Conservation (phyloP, 1,140 invertebrate species). For the Megalopta genalis region DNA sequence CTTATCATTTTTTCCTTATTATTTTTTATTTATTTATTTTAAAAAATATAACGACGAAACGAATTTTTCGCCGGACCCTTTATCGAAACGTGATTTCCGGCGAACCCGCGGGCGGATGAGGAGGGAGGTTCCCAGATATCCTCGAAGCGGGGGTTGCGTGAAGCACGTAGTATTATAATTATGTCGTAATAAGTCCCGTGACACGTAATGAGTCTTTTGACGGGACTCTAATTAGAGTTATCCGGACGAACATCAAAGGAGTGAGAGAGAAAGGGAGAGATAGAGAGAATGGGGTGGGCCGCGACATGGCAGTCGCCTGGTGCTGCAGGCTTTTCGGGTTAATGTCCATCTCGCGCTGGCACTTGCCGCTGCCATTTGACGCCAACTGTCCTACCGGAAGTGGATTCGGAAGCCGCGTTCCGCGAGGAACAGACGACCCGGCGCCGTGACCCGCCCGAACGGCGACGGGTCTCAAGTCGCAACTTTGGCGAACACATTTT, state of each 20-base stretch:
- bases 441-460: not conserved
- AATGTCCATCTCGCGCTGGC: slow-evolving; percentile 40
- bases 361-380: slow-evolving; percentile 51
- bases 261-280: not conserved
- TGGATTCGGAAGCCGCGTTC: slow-evolving; percentile 43
- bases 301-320: not conserved
- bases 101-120: not conserved
- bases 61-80: too few relatives aligned
- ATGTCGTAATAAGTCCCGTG: slow-evolving; percentile 34
- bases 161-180: slow-evolving; percentile 36
- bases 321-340: slow-evolving; percentile 36
- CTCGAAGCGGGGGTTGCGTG: not conserved
- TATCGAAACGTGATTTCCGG: not conserved
- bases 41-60: too few relatives aligned
- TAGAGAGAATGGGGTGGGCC: not conserved
- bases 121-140: not conserved
- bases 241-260: slow-evolving; percentile 37
- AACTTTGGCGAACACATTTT: slow-evolving; percentile 28
- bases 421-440: slow-evolving; percentile 46
- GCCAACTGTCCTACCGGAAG: slow-evolving; percentile 57
- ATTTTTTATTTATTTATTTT: too few relatives aligned
- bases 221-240: slow-evolving; percentile 39
- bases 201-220: slow-evolving; percentile 48
- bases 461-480: not conserved
- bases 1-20: too few relatives aligned